Evolutionary conservation across 1,140 invertebrate genomes (phyloP).

Genomic region (Berghia stephanieae): DNA sequence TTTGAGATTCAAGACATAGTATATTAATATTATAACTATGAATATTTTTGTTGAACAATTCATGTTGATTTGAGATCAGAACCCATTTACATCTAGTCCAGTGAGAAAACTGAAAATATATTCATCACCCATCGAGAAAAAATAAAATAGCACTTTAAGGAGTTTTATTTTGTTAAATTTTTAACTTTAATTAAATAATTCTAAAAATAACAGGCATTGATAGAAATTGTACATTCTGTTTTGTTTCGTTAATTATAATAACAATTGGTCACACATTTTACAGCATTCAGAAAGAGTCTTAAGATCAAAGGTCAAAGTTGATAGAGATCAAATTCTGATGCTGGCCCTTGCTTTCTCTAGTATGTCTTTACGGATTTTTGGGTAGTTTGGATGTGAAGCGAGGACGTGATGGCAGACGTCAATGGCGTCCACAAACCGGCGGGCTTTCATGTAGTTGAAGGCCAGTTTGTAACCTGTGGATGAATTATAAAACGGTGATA

Average conservation of each 20-base stretch:
- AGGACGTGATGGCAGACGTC: conserved; percentile 85
- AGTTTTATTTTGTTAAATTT: background rate
- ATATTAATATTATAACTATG: no score
- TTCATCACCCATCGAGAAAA: no score
- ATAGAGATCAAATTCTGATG: conserved; percentile 74
- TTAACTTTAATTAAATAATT: background rate
- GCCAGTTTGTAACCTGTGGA: conserved; percentile 92
- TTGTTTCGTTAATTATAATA: background rate
- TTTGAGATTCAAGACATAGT: no score
- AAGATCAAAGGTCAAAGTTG: background rate
- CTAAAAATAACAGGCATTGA: background rate
- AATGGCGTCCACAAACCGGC: conserved; percentile 87
- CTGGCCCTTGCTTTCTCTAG: conserved; percentile 91
- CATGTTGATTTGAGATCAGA: no score
- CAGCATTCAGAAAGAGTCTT: background rate
- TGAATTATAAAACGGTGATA: no score
- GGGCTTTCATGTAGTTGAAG: conserved; percentile 90
- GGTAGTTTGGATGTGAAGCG: conserved; percentile 85
- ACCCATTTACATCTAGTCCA: no score
- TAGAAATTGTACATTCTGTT: background rate
- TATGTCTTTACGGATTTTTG: conserved; percentile 91
- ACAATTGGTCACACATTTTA: background rate
- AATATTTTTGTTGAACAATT: no score
- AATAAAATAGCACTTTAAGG: background rate
- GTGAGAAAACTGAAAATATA: no score